Percentiles rank a stretch among this genome's conserved stretches.
phyloP scores from a whole-genome alignment of 2,113 vertebrate species.

The Struthio camelus region DNA sequence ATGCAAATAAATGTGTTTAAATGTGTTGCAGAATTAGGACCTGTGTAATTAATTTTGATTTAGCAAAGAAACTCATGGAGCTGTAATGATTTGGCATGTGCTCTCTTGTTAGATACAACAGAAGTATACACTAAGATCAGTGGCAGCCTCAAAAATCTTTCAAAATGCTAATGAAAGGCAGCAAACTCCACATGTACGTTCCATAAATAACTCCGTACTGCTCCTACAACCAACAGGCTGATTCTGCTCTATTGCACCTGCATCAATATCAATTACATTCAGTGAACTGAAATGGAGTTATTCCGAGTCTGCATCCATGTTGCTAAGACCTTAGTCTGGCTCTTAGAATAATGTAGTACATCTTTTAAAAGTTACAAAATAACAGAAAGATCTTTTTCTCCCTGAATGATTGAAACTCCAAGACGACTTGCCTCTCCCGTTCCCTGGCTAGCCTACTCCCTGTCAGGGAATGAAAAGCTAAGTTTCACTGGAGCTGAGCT shows the following conservation, averaged over 20 bases:
- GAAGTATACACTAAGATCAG: neutral
- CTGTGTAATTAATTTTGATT: neutral
- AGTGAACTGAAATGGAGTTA: neutral
- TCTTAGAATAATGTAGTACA: neutral
- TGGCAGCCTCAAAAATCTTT: neutral
- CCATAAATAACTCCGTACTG: neutral
- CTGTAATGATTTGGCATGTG: constrained; percentile 14
- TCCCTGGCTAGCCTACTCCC: neutral
- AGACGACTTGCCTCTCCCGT: neutral
- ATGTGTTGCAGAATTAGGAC: constrained; percentile 6
- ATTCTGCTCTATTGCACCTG: neutral
- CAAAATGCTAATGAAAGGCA: neutral
- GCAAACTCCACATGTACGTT: neutral
- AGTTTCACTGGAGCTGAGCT: neutral
- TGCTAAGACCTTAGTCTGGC: neutral
- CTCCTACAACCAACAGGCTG: neutral
- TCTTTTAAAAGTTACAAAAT: neutral
- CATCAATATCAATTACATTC: neutral
- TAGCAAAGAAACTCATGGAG: constrained; percentile 1
- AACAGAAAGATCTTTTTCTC: neutral
- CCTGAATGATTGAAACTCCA: rapidly evolving
- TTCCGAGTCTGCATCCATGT: neutral
- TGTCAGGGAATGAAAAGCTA: neutral
- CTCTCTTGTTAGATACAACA: neutral
- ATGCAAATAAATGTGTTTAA: neutral